Conservation (phyloP, 2,797 vertebrate genomes). For the Astyanax mexicanus region DNA sequence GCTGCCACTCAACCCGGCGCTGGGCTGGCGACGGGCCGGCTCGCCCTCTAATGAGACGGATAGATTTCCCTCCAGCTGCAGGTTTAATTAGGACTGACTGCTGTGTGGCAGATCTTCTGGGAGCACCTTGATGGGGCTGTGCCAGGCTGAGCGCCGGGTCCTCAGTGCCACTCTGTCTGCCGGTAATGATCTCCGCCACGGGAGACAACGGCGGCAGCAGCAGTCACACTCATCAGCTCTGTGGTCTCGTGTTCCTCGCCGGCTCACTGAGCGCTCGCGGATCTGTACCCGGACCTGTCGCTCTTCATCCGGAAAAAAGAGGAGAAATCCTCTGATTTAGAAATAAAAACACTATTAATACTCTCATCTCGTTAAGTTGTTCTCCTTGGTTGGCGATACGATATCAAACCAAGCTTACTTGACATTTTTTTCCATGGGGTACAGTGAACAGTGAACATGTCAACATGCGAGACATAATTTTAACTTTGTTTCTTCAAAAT, state of each 20-base stretch:
- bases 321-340: not conserved
- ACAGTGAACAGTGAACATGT: too few species aligned
- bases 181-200: conserved; percentile 42
- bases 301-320: not conserved
- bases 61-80: conserved; percentile 23
- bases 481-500: too few species aligned
- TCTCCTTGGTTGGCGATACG: not conserved
- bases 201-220: too few species aligned
- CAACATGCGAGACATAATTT: too few species aligned
- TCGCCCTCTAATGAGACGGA: conserved; percentile 21
- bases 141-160: conserved; percentile 14
- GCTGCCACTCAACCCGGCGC: not conserved
- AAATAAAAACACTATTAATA: not conserved
- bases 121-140: conserved; percentile 36
- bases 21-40: not conserved
- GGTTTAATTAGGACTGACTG: conserved; percentile 47
- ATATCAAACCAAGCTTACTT: not conserved
- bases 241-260: not conserved
- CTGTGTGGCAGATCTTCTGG: conserved; percentile 44
- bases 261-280: not conserved
- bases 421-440: conserved; percentile 16
- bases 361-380: not conserved
- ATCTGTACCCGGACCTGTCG: not conserved
- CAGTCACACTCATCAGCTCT: not conserved
- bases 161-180: conserved; percentile 12